Base-by-base conservation (phyloP, 2,113 vertebrate genomes). In the Trogon surrucura region DNA sequence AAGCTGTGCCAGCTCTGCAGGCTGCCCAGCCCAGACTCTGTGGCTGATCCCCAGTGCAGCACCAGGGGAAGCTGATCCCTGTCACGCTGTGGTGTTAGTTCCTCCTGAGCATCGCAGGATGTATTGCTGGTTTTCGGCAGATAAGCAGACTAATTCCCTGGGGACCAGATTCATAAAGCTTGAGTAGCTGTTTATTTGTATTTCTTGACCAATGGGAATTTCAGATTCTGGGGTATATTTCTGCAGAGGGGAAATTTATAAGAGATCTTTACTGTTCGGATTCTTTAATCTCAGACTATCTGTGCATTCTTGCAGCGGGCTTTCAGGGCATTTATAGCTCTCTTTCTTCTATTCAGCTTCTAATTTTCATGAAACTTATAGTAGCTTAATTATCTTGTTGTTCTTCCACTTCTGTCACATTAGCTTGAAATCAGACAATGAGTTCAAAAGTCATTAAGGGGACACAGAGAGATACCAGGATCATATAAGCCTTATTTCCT, bases 401-500 rank as follows among this genome's bases (percentile, higher is more conserved):
- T 45, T 72, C 21, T 10, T 10, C 16, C 15, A 27, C 23, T 86
- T 93, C 60, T 84, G 69, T 86, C 77, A 71, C 44, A 64, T 91
- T 57, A 89, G 72, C 69, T 93, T 22, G 9, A 81, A 89, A 86
- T 81, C 72, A 93, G 72, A 80, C 60, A 60, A 54, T 47, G 53
- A 84, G 65, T 86, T 91, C 83, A 67, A 80, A 95, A 86, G 91
- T 58, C 72, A 67, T 81, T 95, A 93, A 74, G 64, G 56, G 64
- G 61, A 86, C 44, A 85, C 62, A 83, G 80, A 62, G 73, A 95
- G 86, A 92, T 89, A 95, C 25, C 32, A 71, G 48, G 65, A 92
- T 87, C 93, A 65, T 89, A 56, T 67, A 93, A 93, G 34, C 32
- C 69, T 89, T 32, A 72, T 95, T 97, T 92, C 80, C 91, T 64